Evolutionary conservation across 2,797 vertebrate species (phyloP).

Genomic region (Pipistrellus pipistrellus): DNA sequence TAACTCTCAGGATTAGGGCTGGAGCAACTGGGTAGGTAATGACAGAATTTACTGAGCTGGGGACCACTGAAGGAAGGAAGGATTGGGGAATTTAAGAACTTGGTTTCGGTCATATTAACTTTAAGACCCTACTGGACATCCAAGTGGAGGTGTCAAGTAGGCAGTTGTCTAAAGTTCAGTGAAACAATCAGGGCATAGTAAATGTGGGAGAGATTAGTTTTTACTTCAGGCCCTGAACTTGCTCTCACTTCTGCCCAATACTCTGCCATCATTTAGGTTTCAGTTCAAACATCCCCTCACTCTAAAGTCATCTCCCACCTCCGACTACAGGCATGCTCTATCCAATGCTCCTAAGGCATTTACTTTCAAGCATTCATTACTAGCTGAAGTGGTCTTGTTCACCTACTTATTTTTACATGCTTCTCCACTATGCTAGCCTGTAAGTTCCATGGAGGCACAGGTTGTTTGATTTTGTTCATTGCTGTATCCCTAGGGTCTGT

Average conservation of each 20-base stretch:
- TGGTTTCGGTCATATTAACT: not conserved
- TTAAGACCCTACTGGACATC: conserved; percentile 18
- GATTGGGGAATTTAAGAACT: not conserved
- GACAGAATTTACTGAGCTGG: not conserved
- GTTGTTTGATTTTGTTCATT: not conserved
- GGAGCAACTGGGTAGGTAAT: not conserved
- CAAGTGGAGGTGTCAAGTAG: not conserved
- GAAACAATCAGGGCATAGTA: not conserved
- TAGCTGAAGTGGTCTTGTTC: conserved; percentile 1
- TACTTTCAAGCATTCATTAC: not conserved
- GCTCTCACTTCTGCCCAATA: not conserved
- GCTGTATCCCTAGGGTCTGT: not conserved
- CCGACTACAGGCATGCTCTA: not conserved
- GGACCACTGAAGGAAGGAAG: not conserved
- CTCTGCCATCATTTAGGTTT: not conserved
- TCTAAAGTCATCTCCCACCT: not conserved
- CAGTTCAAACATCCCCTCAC: conserved; percentile 4
- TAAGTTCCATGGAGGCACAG: not conserved
- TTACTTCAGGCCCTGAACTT: conserved; percentile 38
- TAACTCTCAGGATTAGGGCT: conserved; percentile 20
- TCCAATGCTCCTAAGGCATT: not conserved
- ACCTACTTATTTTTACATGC: not conserved
- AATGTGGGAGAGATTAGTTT: not conserved
- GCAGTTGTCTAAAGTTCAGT: not conserved
- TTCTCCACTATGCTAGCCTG: not conserved